Evolutionary conservation across 2,797 vertebrate species (phyloP).

Genomic region (Falco novaeseelandiae): DNA sequence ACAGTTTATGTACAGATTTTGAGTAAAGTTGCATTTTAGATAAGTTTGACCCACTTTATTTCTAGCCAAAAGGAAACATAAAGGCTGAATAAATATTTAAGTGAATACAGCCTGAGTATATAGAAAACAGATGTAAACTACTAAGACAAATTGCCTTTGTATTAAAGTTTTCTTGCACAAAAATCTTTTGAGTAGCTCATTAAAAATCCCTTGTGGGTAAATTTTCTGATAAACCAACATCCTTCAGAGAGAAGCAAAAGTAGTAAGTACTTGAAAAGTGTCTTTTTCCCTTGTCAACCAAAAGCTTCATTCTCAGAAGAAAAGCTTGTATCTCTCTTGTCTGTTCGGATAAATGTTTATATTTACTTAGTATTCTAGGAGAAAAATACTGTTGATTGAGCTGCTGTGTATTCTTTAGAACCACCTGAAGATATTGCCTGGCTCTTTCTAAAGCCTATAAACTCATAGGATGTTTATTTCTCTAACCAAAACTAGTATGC

Average conservation of each 20-base stretch:
- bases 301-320: neutral
- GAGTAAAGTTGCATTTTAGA: constrained; percentile 8
- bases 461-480: neutral
- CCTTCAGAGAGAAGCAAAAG: neutral
- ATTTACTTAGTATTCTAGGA: neutral
- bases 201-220: constrained; percentile 52
- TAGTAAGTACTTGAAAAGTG: constrained; percentile 10
- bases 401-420: neutral
- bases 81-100: constrained; percentile 59
- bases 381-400: neutral
- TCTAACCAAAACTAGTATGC: neutral
- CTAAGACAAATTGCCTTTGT: constrained; percentile 50
- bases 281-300: neutral
- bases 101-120: constrained; percentile 3
- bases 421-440: neutral
- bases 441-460: neutral
- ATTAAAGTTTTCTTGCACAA: constrained; percentile 24
- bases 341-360: neutral
- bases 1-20: neutral
- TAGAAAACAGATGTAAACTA: constrained; percentile 54
- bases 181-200: constrained; percentile 17
- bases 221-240: constrained; percentile 15
- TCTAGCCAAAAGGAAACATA: constrained; percentile 41
- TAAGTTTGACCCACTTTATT: constrained; percentile 40
- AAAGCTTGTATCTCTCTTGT: neutral